Evolutionary conservation across 1,140 invertebrate species (phyloP), one percentile per base, ranked within the genome.

Genomic region (Camponotus pennsylvanicus): DNA sequence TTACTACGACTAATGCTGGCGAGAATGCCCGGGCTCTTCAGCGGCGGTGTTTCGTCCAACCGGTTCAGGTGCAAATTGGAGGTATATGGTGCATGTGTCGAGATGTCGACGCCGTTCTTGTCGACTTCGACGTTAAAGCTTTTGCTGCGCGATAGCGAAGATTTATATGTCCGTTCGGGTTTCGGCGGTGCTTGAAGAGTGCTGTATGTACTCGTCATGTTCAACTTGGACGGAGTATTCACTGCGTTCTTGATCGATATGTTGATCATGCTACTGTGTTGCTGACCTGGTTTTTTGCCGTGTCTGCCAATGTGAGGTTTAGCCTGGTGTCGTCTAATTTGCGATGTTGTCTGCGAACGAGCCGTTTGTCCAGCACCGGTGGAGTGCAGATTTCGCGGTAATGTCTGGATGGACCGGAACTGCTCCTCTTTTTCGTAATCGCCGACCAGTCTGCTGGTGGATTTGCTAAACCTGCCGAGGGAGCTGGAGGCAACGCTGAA

Each of bases 21-120:
- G 6, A 98, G 97, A 76, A 98, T 97, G 55, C 97, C 97, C 0
- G 98, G 98, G 92, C 97, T 98, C 91, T 98, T 98, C 1, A 98
- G 94, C 27, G 97, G 97, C 8, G 97, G 96, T 34, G 96, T 96
- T 90, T 97, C 97, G 86, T 97, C 96, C 34, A 97, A 93, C 32
- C 96, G 95, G 91, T 97, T 97, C 27, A 98, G 92, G 86, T 98
- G 97, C 18, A 97, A 97, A 93, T 97, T 98, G 0, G 97, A 98
- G 90, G 97, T 97, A 94, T 97, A 97, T 89, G 97, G 96, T 55
- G 94, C 96, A 18, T 95, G 95, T 93, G 85, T 93, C 90, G 87
- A 92, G 87, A 55, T 93, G 34, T 80, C 90, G n/a, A 77, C 79
- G 82, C 78, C 91, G 63, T 88, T 89, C 77, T 87, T 92, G 21